Base-by-base conservation (phyloP, 2,888 invertebrate species). In the Cinara cedri region DNA sequence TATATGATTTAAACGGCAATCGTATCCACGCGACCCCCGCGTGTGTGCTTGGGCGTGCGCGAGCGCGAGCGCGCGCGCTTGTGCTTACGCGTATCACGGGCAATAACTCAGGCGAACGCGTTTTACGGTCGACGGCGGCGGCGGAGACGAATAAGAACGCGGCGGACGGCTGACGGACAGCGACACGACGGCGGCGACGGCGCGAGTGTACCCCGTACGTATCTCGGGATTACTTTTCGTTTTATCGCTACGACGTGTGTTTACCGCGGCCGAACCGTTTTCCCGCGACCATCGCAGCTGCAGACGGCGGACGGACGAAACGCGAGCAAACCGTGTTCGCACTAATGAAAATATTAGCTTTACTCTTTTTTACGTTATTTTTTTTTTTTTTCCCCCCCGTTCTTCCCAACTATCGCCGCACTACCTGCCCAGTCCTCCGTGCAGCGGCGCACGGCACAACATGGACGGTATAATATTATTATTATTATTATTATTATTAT, bases 321-420 rank as follows among this genome's bases (percentile, higher is more conserved):
- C 78, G 49, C 78, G 78, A 70, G 68, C 78, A 70, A 68, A 78
- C 78, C 68, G 70, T 60, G 78, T 78, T 78, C 14, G 78, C 78
- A 68, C 68, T 68, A 70, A 78, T 68, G 57, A 78, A 78, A 78
- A 78, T 78, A 70, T 78, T 57, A 60, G 78, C 76, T 78, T 78
- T 68, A 78, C 76, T 62, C 49, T 51, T 74, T 63, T 60, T 74
- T 62, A 42, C 51, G 42, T 16, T 51, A 4, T 49, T 49, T 49
- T 16, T 66, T 57, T 66, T 24, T 68, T 42, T 54, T 42, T 42
- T 65, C 19, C 46, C 46, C 26, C 26, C 57, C 55, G 19, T 68
- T 68, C 55, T 78, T 68, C 66, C 68, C 66, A 68, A 78, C 78
- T 34, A 34, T 34, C 6, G 6, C 6, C 34, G 34, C 6, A 6